Evolutionary conservation across 1,140 invertebrate genomes (phyloP).

Genomic region (Conopomorpha cramerella): DNA sequence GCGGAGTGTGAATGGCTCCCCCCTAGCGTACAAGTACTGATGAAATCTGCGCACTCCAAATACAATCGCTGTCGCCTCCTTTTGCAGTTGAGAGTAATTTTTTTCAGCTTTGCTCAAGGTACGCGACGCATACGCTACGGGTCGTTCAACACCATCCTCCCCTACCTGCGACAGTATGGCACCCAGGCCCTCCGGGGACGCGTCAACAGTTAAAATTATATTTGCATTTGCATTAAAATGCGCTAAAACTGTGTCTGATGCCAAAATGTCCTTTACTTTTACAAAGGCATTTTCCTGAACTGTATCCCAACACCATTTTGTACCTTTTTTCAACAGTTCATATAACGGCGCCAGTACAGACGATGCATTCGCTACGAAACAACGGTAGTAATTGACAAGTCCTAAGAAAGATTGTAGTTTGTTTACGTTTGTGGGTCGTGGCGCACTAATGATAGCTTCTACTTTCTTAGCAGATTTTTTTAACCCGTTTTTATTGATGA

Average conservation of each 20-base stretch:
- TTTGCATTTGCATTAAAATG: constrained; percentile 1
- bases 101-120: constrained; percentile 39
- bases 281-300: background rate
- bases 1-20: background rate
- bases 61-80: constrained; percentile 40
- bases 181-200: constrained; percentile 4
- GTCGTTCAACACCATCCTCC: constrained; percentile 20
- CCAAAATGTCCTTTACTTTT: background rate
- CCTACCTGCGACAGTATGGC: constrained; percentile 31
- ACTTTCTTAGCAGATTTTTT: background rate
- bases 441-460: background rate
- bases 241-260: background rate
- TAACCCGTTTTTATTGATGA: constrained; percentile 7
- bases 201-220: constrained; percentile 1
- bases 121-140: constrained; percentile 42
- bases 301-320: background rate
- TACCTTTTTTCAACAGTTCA: constrained; percentile 3
- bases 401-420: background rate
- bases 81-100: constrained; percentile 46
- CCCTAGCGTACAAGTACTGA: constrained; percentile 3
- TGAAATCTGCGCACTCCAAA: constrained; percentile 15
- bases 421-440: background rate
- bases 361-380: background rate
- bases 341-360: constrained; percentile 4
- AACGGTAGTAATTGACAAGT: background rate